A percentile compares a stretch with the other conserved stretches of the same genome.
Evolutionary conservation across 2,113 vertebrate species (phyloP).

Genomic region (Eleginops maclovinus): DNA sequence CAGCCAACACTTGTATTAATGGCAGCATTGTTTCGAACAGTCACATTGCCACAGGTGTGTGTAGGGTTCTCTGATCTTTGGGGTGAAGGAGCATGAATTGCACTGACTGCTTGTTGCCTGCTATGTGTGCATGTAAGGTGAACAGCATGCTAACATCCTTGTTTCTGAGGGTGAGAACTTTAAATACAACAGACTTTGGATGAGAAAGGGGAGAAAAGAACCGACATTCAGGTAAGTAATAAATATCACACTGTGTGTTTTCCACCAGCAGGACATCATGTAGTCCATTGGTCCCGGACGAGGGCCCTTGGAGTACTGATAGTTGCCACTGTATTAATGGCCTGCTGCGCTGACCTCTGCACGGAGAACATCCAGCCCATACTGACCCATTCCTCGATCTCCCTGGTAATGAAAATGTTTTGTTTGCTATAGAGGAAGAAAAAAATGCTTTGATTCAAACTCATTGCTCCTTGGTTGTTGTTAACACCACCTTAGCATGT

Average conservation of each 20-base stretch:
- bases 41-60: constrained; percentile 55
- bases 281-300: constrained; percentile 88
- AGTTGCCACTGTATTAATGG: constrained; percentile 88
- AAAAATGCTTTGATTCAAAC: not conserved
- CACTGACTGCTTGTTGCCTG: constrained; percentile 16
- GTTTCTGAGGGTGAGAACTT: not conserved
- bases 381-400: constrained; percentile 84
- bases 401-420: constrained; percentile 80
- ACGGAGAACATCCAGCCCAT: constrained; percentile 90
- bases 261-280: constrained; percentile 73
- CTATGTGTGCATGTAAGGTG: constrained; percentile 36
- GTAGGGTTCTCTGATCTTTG: not conserved
- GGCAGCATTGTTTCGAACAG: constrained; percentile 34
- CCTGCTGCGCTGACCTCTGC: constrained; percentile 90
- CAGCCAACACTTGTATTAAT: constrained; percentile 64
- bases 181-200: not conserved
- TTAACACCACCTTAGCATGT: not conserved
- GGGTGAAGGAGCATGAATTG: not conserved
- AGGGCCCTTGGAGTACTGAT: constrained; percentile 86
- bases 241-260: not conserved
- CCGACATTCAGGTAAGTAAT: not conserved
- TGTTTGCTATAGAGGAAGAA: not conserved
- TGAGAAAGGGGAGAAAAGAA: not conserved
- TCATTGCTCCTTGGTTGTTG: not conserved
- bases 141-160: constrained; percentile 28